phyloP scores from a whole-genome alignment of 2,888 invertebrate species.

The Digitonthophagus gazella region DNA sequence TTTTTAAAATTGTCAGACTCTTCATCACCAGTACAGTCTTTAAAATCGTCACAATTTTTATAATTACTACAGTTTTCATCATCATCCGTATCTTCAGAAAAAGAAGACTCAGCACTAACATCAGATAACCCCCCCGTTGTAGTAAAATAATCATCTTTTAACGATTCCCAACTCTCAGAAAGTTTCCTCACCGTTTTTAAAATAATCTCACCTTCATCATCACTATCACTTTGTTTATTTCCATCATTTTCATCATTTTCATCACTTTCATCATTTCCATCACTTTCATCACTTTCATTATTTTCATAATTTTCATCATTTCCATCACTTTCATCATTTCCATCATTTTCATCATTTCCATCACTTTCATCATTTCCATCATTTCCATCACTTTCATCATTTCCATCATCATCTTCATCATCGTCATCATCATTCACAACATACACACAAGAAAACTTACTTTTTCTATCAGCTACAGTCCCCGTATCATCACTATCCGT shows the following conservation, averaged over 20 bases:
- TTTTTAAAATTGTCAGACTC: background rate
- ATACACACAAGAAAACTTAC: slow-evolving; percentile 65
- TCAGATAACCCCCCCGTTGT: slow-evolving; percentile 45
- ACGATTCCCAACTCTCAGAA: background rate
- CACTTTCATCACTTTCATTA: slow-evolving; percentile 41
- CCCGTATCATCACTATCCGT: slow-evolving; percentile 58
- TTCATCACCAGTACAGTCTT: too few relatives aligned
- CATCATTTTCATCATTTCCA: background rate
- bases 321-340: slow-evolving; percentile 51
- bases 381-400: slow-evolving; percentile 33
- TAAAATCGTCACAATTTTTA: too few relatives aligned
- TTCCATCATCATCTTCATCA: slow-evolving; percentile 41
- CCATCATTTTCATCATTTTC: background rate
- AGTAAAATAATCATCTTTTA: slow-evolving; percentile 10
- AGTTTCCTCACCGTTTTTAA: slow-evolving; percentile 3
- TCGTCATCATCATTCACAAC: slow-evolving; percentile 56
- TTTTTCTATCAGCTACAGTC: slow-evolving; percentile 56
- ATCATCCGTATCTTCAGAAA: background rate
- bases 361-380: background rate
- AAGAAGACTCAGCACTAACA: slow-evolving; percentile 44
- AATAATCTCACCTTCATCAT: background rate
- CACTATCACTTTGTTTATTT: slow-evolving; percentile 4
- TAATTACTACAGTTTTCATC: background rate
- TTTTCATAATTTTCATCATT: slow-evolving; percentile 47
- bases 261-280: slow-evolving; percentile 31